Evolutionary conservation across 2,797 vertebrate species (phyloP), one percentile per base, ranked within the genome.

Genomic region (Channa striata): DNA sequence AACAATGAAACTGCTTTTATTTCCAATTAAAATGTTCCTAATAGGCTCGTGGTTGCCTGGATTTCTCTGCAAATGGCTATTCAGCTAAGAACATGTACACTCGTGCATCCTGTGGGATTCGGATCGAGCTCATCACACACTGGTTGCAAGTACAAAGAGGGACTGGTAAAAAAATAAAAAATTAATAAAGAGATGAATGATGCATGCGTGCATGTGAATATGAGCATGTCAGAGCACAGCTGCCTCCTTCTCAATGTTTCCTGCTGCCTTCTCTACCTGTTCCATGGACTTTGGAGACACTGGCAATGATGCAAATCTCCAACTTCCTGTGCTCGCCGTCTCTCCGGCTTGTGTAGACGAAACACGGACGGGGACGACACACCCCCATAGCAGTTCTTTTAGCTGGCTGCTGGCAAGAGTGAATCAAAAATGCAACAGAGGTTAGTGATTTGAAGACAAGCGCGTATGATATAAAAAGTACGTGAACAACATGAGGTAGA

Each of bases 21-120:
- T 89, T 84, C 77, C 87, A 90, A 91, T 93, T 93, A 93, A 92
- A 91, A 88, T 68, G 68, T 69, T 82, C 83, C 83, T 88, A 86
- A 90, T 80, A 76, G 83, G 84, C 39, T 61, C 85, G 81, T 11
- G 76, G 84, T 72, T 58, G 33, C 59, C 71, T 80, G 17, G 71
- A 89, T 91, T 87, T 68, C 71, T 69, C 78, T 46, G 71, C 67
- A 83, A 91, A 90, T 64, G 52, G 79, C 63, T 48, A 74, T 66
- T 75, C 65, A 59, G 79, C 69, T 48, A 58, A 77, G 79, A 82
- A 69, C 72, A 54, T 80, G 79, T 80, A 61, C 61, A 43, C 64
- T 0, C 63, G 61, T 68, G 72, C 65, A 51, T 74, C 74, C 16
- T 33, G 30, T 48, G 80, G 81, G 62, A 82, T 84, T 81, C 80